phyloP scores from a whole-genome alignment of 1,140 invertebrate species.

The Leguminivora glycinivorella region DNA sequence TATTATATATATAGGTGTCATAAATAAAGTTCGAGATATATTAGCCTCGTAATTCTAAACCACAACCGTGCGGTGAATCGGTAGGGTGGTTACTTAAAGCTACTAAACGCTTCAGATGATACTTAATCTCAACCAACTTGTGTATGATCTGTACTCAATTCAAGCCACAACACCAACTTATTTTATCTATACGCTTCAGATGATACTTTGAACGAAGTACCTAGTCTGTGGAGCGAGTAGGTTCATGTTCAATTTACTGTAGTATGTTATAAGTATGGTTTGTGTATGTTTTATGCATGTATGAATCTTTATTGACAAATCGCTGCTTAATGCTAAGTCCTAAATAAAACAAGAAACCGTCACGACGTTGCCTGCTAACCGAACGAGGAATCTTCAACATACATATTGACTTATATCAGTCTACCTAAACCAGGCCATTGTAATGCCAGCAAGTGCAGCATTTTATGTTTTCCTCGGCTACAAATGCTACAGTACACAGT shows the following conservation, averaged over 20 bases:
- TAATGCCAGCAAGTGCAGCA: background rate
- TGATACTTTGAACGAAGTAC: too few relatives aligned
- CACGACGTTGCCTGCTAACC: background rate
- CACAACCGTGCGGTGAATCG: background rate
- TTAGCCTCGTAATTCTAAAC: background rate
- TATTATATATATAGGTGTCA: background rate
- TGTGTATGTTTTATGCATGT: background rate
- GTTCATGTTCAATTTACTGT: background rate
- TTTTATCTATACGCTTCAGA: too few relatives aligned
- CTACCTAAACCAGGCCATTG: background rate
- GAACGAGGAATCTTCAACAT: background rate
- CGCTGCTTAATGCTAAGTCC: background rate
- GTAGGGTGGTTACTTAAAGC: background rate
- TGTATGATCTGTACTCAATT: background rate
- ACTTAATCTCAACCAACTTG: background rate
- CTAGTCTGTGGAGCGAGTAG: background rate
- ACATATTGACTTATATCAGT: background rate
- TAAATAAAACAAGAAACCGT: background rate
- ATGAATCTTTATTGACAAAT: constrained; percentile 5
- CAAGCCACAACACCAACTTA: background rate
- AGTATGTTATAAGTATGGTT: background rate
- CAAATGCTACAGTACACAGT: background rate
- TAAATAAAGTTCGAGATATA: background rate
- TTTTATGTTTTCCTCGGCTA: constrained; percentile 4
- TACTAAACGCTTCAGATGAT: background rate